Evolutionary conservation across 1,140 invertebrate species (phyloP).

Genomic region (Drosophila hydei): DNA sequence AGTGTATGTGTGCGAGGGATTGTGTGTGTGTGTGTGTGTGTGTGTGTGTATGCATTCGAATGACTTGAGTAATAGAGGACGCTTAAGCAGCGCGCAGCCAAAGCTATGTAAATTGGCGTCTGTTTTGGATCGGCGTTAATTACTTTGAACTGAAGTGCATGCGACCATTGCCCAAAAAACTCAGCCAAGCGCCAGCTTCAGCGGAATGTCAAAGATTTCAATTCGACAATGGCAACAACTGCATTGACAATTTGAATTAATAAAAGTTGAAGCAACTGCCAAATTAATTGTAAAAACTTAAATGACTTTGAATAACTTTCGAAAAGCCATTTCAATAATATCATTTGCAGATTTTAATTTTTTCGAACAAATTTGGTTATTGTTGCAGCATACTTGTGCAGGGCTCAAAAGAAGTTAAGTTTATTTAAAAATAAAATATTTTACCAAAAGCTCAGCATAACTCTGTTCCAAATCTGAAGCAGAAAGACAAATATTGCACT

Average conservation of each 20-base stretch:
- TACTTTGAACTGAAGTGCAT: slow-evolving; percentile 77
- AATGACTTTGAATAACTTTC: neutral
- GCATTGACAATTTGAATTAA: slow-evolving; percentile 60
- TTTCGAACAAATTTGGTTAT: too few species aligned
- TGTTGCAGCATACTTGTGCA: too few species aligned
- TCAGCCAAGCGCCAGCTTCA: slow-evolving; percentile 7
- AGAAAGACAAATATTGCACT: too few species aligned
- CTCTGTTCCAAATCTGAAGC: too few species aligned
- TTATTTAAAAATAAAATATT: too few species aligned
- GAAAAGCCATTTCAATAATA: too few species aligned
- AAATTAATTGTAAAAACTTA: neutral
- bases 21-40: slow-evolving; percentile 3
- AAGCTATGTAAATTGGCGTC: slow-evolving; percentile 79
- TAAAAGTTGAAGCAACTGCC: slow-evolving; percentile 37
- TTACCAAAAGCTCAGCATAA: too few species aligned
- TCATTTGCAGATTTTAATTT: too few species aligned
- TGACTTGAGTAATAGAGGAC: slow-evolving; percentile 65
- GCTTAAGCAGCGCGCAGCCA: slow-evolving; percentile 25
- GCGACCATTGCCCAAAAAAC: slow-evolving; percentile 45
- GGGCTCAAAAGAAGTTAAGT: too few species aligned
- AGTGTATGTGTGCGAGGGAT: slow-evolving; percentile 9
- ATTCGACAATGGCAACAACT: slow-evolving; percentile 49
- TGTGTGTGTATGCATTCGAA: slow-evolving; percentile 39
- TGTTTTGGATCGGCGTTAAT: slow-evolving; percentile 81
- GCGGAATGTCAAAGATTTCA: slow-evolving; percentile 1